Conservation (phyloP, 2,113 vertebrate genomes). For the Lampris incognitus region DNA sequence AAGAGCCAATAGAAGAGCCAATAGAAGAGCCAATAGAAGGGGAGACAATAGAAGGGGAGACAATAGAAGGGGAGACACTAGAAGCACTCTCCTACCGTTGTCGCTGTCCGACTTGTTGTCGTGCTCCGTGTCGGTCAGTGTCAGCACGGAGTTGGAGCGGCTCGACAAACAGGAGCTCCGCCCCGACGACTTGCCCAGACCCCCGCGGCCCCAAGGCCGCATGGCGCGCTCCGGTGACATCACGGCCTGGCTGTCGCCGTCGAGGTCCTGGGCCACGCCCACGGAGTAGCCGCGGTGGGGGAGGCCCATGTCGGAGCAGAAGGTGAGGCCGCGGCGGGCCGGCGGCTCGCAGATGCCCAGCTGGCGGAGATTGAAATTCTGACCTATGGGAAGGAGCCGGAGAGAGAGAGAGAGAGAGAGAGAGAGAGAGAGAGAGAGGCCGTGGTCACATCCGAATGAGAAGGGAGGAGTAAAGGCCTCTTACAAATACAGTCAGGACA, state of each 20-base stretch:
- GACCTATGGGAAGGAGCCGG: constrained; percentile 82
- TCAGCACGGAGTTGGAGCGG: constrained; percentile 98
- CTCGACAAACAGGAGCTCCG: constrained; percentile 97
- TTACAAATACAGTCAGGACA: neutral
- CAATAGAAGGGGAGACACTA: neutral
- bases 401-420: constrained; percentile 1
- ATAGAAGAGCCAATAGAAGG: too few relatives aligned
- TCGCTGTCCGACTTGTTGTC: constrained; percentile 99
- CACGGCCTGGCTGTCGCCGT: constrained; percentile 91
- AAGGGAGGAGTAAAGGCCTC: neutral
- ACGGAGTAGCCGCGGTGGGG: constrained; percentile 96
- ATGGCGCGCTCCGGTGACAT: constrained; percentile 97
- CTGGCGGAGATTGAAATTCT: constrained; percentile 97
- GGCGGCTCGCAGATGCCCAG: constrained; percentile 97
- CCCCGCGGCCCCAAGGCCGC: constrained; percentile 93
- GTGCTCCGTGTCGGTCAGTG: constrained; percentile 97
- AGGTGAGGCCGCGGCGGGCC: constrained; percentile 92
- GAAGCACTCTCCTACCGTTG: constrained; percentile 86
- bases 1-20: too few relatives aligned
- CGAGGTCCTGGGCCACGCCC: constrained; percentile 90
- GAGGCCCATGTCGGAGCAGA: constrained; percentile 96
- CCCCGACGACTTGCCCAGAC: constrained; percentile 90
- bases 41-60: too few relatives aligned
- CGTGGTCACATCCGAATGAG: neutral
- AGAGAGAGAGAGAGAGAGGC: constrained; percentile 3